Conservation (phyloP, 2,797 vertebrate species). For the Sibirionetta formosa region DNA sequence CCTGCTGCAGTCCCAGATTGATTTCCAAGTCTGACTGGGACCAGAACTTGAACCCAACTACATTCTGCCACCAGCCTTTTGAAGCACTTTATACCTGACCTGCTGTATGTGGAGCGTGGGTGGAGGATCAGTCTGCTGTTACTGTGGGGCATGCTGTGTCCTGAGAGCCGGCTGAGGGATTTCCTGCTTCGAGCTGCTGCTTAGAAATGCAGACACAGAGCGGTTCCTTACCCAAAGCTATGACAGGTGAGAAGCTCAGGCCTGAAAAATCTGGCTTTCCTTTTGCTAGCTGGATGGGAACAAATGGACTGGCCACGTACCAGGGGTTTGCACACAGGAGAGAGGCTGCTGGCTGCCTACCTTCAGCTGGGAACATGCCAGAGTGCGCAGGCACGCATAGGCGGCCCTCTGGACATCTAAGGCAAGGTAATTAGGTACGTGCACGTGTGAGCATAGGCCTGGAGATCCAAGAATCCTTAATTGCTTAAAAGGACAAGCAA, state of each 20-base stretch:
- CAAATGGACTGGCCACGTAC: accelerated
- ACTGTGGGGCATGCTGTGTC: background rate
- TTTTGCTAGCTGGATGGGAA: background rate
- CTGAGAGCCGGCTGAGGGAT: background rate
- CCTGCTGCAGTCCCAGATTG: accelerated
- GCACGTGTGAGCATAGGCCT: accelerated
- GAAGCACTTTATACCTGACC: background rate
- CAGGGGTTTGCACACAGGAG: background rate
- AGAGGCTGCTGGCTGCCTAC: background rate
- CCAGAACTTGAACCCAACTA: background rate
- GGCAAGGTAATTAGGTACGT: background rate
- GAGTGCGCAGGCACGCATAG: accelerated
- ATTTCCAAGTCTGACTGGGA: background rate
- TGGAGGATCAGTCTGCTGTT: background rate
- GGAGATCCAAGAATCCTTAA: background rate
- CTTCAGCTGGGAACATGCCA: background rate
- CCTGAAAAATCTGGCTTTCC: background rate
- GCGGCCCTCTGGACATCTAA: background rate
- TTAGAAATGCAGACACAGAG: background rate
- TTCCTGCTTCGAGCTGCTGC: background rate
- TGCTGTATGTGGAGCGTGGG: background rate
- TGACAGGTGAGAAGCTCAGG: accelerated
- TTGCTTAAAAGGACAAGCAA: background rate
- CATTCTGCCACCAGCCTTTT: background rate
- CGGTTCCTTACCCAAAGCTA: background rate